Evolutionary conservation across 2,797 vertebrate genomes (phyloP), one percentile per base, ranked within the genome.

Genomic region (Thalassophryne amazonica): DNA sequence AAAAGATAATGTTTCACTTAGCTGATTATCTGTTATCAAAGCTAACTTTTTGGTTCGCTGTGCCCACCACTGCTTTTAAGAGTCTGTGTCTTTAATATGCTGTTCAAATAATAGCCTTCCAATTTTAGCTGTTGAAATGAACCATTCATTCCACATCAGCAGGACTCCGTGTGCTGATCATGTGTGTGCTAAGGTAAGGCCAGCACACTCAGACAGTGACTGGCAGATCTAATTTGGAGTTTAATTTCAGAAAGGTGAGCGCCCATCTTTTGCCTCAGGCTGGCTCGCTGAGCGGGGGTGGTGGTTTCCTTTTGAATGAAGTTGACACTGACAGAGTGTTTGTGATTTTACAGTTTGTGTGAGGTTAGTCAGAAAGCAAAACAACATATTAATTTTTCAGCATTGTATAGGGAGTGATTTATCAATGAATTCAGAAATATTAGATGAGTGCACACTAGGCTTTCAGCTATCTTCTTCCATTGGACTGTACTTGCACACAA

Each of bases 201-300:
- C 70, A 54, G 41, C 61, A 67, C 79, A 81, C 86, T 79, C 78
- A 61, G 57, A 78, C 68, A 76, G 61, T 84, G 81, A 87, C 54
- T 81, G 81, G 64, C 77, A 81, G 74, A 86, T 83, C 77, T 86
- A 81, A 78, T 89, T 80, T 83, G 69, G 59, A 72, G 67, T 70
- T 85, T 87, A 76, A 86, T 88, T 84, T 85, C 69, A 79, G 63
- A 50, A 69, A 62, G 61, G 50, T 46, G 49, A 63, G 58, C 56
- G 71, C 61, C 73, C 70, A 51, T 78, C 69, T 67, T 74, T 73
- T 64, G 59, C 77, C 61, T 6, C 18, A 0, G 60, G 80, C 76
- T 23, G 41, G 43, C 63, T 32, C 9, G 54, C 39, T 68, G 57
- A 60, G 53, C 25, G 37, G 62, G 60, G 57, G 25, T 27, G 19